A percentile compares a stretch with the other conserved stretches of the same genome.
phyloP scores from a whole-genome alignment of 2,113 vertebrate species.

The Macquaria ambigua region DNA sequence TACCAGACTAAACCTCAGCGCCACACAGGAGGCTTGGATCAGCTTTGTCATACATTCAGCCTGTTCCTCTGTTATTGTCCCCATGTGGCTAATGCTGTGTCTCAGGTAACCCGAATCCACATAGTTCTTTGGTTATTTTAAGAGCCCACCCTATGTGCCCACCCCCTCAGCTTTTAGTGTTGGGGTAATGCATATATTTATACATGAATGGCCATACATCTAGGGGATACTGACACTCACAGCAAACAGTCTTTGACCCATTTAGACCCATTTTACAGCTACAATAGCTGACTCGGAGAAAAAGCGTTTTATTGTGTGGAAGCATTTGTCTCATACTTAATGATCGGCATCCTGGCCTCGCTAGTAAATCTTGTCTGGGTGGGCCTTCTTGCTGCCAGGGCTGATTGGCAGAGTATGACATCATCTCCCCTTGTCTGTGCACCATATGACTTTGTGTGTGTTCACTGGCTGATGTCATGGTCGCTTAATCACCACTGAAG shows the following conservation, averaged over 20 bases:
- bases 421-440: conserved; percentile 68
- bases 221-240: conserved; percentile 38
- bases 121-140: conserved; percentile 65
- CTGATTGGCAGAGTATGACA: conserved; percentile 75
- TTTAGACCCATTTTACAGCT: conserved; percentile 32
- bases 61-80: conserved; percentile 20
- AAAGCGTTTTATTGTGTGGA: conserved; percentile 51
- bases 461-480: conserved; percentile 74
- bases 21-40: conserved; percentile 69
- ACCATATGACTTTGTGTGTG: conserved; percentile 48
- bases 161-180: conserved; percentile 43
- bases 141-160: conserved; percentile 31
- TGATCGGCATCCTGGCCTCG: conserved; percentile 66
- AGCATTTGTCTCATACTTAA: conserved; percentile 62
- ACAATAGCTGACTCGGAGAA: conserved; percentile 33
- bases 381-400: conserved; percentile 58
- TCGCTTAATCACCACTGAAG: conserved; percentile 65
- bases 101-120: conserved; percentile 46
- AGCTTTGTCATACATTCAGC: conserved; percentile 51
- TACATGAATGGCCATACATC: conserved; percentile 29
- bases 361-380: conserved; percentile 72
- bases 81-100: conserved; percentile 11
- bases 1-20: conserved; percentile 70
- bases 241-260: conserved; percentile 36
- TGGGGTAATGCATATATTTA: conserved; percentile 59